Evolutionary conservation across 2,797 vertebrate genomes (phyloP), one percentile per base, ranked within the genome.

Genomic region (Tiaroga cobitis): DNA sequence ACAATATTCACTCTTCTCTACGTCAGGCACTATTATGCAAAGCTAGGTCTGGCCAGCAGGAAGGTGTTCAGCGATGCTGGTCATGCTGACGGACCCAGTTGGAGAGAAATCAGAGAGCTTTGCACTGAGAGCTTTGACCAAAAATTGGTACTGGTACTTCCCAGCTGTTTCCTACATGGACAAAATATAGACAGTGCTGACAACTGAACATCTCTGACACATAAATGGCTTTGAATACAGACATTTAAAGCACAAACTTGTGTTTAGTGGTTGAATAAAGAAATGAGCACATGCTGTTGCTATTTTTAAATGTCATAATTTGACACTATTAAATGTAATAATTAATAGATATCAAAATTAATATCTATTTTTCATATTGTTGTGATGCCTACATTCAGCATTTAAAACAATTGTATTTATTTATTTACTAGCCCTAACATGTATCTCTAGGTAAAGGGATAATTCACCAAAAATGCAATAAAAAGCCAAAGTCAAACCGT

Each of bases 101-200:
- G 56, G 41, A 80, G 41, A 69, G 75, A 32, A 67, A 69, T 59
- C n/a, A 26, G 49, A 78, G 73, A 54, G 34, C 34, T 21, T 49
- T 46, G 69, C 49, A 84, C 69, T 61, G 43, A 21, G 70, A 68
- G 43, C 74, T 81, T 80, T 81, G 82, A 68, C 65, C 61, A 67
- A 43, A 43, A 43, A 43, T 43, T 41, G 43, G 16, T 63, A 59
- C 46, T 54, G 19, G 46, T 54, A 65, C 83, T 29, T n/a, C 49
- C 77, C 77, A 85, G 76, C 80, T 85, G 39, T 74, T 87, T 78
- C 81, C 49, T 74, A 34, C 73, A 18, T 83, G 54, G 29, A 26
- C 24, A 61, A 18, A 82, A 26, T 69, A 39, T 37, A 65, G 32
- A 72, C 43, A 21, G 37, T 61, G 39, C 69, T 46, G 69, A 63